Evolutionary conservation across 2,113 vertebrate genomes (phyloP).

Genomic region (cattle (Bos taurus)): ARS-UCD2.0 NC_037339.1:31245001-31245500

Average conservation of each 20-base stretch:
- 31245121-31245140: background rate
- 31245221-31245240: too few relatives aligned
- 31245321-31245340: background rate
- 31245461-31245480: constrained; percentile 60
- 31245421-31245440: background rate
- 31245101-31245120: background rate
- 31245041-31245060: background rate
- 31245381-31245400: constrained; percentile 45
- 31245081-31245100: background rate
- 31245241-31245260: background rate
- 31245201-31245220: background rate
- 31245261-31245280: background rate
- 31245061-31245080: background rate
- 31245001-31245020: background rate
- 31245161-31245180: background rate
- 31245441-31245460: background rate
- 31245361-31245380: constrained; percentile 37
- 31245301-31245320: background rate
- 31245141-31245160: background rate
- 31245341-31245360: constrained; percentile 2
- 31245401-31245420: constrained; percentile 22
- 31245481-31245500: constrained; percentile 18
- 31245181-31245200: background rate
- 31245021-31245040: background rate
- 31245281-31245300: background rate